Percentiles rank a stretch among this genome's conserved stretches.
phyloP scores from a whole-genome alignment of 2,888 invertebrate species.

The Drosophila silvestris region DNA sequence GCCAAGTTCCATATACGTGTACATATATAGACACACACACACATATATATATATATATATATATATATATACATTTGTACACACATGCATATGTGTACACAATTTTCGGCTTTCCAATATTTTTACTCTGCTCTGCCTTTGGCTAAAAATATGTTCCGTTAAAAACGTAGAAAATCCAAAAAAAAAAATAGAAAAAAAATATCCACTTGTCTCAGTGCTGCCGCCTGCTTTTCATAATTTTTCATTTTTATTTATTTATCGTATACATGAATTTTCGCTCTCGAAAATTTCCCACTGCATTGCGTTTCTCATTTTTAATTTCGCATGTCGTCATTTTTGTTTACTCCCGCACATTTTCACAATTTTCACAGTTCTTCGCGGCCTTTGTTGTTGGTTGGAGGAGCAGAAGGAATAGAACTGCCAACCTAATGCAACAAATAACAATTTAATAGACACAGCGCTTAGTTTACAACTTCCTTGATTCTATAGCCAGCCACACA shows the following conservation, averaged over 20 bases:
- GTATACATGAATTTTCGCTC: slow-evolving; percentile 30
- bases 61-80: neutral
- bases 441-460: slow-evolving; percentile 65
- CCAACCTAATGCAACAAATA: slow-evolving; percentile 58
- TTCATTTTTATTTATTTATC: slow-evolving; percentile 71
- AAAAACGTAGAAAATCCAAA: slow-evolving; percentile 51
- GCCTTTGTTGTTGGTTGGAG: slow-evolving; percentile 49
- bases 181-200: slow-evolving; percentile 23
- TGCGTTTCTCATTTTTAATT: slow-evolving; percentile 33
- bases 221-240: slow-evolving; percentile 77
- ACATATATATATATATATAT: slow-evolving; percentile 9
- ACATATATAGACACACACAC: slow-evolving; percentile 8
- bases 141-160: slow-evolving; percentile 74
- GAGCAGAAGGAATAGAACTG: slow-evolving; percentile 21
- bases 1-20: slow-evolving; percentile 59
- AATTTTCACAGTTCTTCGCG: slow-evolving; percentile 30
- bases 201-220: slow-evolving; percentile 34
- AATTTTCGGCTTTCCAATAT: slow-evolving; percentile 74
- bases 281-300: slow-evolving; percentile 33
- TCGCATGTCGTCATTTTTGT: slow-evolving; percentile 73
- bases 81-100: slow-evolving; percentile 8
- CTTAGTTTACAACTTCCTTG: slow-evolving; percentile 74
- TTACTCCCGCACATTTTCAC: slow-evolving; percentile 52
- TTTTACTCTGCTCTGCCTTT: slow-evolving; percentile 53
- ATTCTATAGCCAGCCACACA: slow-evolving; percentile 28